Percentiles rank a stretch among this genome's conserved stretches.
Evolutionary conservation across 2,888 invertebrate genomes (phyloP).

Genomic region (Hermaeophaga mercurialis): DNA sequence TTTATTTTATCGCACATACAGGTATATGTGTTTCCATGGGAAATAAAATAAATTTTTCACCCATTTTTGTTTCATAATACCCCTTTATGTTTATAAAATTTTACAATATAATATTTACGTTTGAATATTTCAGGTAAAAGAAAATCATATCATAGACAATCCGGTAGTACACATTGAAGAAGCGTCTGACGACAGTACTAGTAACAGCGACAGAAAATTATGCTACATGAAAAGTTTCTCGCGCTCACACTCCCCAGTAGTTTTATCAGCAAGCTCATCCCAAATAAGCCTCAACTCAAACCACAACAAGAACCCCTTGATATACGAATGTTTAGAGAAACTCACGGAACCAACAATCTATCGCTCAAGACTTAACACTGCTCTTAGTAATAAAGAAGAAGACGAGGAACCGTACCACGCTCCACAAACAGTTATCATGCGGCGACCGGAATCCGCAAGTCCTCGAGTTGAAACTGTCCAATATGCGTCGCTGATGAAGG

Average conservation of each 20-base stretch:
- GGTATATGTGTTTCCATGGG: no score
- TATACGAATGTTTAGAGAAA: constrained; percentile 59
- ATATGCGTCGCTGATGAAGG: constrained; percentile 60
- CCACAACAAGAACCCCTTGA: constrained; percentile 46
- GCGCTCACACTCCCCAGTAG: constrained; percentile 58
- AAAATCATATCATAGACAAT: constrained; percentile 52
- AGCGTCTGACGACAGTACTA: constrained; percentile 56
- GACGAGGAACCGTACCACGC: constrained; percentile 48
- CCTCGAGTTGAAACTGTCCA: constrained; percentile 58
- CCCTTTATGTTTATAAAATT: no score
- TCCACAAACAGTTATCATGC: constrained; percentile 49
- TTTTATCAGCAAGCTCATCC: constrained; percentile 59
- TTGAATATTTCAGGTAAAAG: constrained; percentile 32
- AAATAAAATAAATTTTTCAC: no score
- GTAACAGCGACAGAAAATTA: constrained; percentile 57
- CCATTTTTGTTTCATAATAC: background rate
- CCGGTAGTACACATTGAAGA: constrained; percentile 59
- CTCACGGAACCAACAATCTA: constrained; percentile 58
- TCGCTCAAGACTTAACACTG: constrained; percentile 54
- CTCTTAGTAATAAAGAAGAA: constrained; percentile 49
- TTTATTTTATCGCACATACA: no score
- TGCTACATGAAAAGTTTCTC: constrained; percentile 62
- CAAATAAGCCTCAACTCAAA: constrained; percentile 52
- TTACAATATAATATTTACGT: constrained; percentile 7
- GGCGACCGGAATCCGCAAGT: constrained; percentile 48